Evolutionary conservation across 2,113 vertebrate species (phyloP).

Genomic region (Phalacrocorax brasilianus): DNA sequence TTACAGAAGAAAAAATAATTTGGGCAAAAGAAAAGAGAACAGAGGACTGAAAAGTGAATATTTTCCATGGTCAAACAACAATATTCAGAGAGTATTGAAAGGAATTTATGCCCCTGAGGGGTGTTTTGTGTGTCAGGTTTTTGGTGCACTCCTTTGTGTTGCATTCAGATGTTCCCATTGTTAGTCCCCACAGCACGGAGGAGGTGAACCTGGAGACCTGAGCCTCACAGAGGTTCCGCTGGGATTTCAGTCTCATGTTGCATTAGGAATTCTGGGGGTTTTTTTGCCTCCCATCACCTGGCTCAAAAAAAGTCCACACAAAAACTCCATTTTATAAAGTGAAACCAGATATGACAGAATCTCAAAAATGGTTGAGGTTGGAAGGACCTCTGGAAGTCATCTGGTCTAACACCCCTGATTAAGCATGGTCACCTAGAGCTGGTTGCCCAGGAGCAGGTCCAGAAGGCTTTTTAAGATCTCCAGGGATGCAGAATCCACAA

Average conservation of each 20-base stretch:
- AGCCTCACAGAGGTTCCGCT: background rate
- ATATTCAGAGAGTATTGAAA: background rate
- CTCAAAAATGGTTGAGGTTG: background rate
- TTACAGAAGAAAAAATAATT: too few species aligned
- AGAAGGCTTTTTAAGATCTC: background rate
- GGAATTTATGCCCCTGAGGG: background rate
- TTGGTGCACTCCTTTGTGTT: background rate
- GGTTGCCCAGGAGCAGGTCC: background rate
- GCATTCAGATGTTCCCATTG: too few species aligned
- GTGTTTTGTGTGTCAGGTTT: background rate
- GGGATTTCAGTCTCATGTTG: background rate
- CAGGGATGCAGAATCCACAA: background rate
- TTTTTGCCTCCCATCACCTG: background rate
- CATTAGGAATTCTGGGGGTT: background rate
- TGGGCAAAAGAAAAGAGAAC: background rate
- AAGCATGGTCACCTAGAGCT: background rate
- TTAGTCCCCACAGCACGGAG: background rate
- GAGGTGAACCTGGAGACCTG: background rate
- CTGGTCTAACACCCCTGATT: background rate
- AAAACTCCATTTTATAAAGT: background rate
- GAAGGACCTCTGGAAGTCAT: background rate
- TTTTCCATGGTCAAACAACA: background rate
- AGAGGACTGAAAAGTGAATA: background rate
- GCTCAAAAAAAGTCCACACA: background rate
- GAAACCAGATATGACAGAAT: background rate